Evolutionary conservation across 2,888 invertebrate genomes (phyloP).

Genomic region (Drosophila buzzatii): DNA sequence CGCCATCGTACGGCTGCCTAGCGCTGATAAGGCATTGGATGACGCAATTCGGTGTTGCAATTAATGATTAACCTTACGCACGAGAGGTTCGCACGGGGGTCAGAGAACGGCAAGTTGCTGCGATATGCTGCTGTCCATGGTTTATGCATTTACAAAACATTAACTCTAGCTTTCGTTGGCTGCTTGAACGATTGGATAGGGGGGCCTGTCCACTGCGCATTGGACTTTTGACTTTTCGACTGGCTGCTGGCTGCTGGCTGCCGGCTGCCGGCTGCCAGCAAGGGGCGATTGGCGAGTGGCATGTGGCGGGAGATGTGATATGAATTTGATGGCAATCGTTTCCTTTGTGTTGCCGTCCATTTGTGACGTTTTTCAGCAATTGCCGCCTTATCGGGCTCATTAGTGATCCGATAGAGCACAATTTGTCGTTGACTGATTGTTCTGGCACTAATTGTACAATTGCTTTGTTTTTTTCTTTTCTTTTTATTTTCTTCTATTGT

Average conservation of each 20-base stretch:
- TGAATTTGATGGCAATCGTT: constrained; percentile 12
- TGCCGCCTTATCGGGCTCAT: constrained; percentile 25
- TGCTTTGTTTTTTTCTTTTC: background rate
- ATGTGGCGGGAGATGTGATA: constrained; percentile 8
- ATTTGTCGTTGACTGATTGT: constrained; percentile 37
- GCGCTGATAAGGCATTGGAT: constrained; percentile 59
- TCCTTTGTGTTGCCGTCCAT: constrained; percentile 12
- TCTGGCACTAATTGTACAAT: constrained; percentile 12
- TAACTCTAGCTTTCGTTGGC: constrained; percentile 2
- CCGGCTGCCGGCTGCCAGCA: no score
- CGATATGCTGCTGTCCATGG: constrained; percentile 42
- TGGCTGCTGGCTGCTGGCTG: no score
- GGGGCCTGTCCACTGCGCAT: constrained; percentile 48
- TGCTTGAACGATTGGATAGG: constrained; percentile 9
- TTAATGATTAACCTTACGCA: constrained; percentile 70
- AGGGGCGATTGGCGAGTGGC: background rate
- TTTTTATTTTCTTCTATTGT: background rate
- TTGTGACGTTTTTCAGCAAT: constrained; percentile 24
- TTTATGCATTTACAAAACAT: constrained; percentile 4
- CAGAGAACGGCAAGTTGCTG: constrained; percentile 37
- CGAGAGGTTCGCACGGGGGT: constrained; percentile 62
- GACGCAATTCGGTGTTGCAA: constrained; percentile 72
- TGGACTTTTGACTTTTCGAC: constrained; percentile 39
- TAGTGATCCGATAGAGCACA: constrained; percentile 22
- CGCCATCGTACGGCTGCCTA: constrained; percentile 28